Base-by-base conservation (phyloP, 2,888 invertebrate genomes). In the Microctonus brassicae region DNA sequence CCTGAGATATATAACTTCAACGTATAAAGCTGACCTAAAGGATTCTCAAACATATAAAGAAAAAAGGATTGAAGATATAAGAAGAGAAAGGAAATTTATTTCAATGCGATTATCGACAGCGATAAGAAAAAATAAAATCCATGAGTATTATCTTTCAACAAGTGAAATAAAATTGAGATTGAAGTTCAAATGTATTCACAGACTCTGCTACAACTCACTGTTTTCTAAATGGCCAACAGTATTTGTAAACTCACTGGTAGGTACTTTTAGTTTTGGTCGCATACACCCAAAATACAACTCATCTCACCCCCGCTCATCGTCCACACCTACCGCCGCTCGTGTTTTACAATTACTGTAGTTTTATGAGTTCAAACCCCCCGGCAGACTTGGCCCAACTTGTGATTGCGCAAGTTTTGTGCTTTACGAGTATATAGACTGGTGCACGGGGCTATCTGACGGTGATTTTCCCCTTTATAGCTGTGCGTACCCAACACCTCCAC, bases 381-480 rank as follows among this genome's bases (percentile, higher is more conserved):
- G 78, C 79, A 78, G 80, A 83, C 82, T 84, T 84, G 80, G 77
- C 76, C 80, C 82, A 83, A 84, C 81, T 84, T 84, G 82, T 84
- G 84, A 84, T 84, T 84, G 84, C 84, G 83, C 81, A 84, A 84
- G 84, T 84, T 84, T 84, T 82, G n/a, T 82, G 79, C 77, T 84
- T 84, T 84, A 84, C 82, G 84, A 83, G 82, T 77, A 78, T 77
- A 78, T 81, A 76, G 78, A 80, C 76, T 76, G 77, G 47, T 63
- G 47, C 17, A 17, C 73, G 73, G 74, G 76, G 78, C 78, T 81
- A 80, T 82, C 80, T 80, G 75, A 69, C 79, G 76, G 79, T 76
- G 82, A 81, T 80, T 81, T 76, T 78, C 73, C 17, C 78, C 77
- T 80, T 80, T 76, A 78, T 76, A 71, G 76, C 75, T 70, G 63